phyloP scores from a whole-genome alignment of 2,888 invertebrate species.

The Aphodius sticticus region DNA sequence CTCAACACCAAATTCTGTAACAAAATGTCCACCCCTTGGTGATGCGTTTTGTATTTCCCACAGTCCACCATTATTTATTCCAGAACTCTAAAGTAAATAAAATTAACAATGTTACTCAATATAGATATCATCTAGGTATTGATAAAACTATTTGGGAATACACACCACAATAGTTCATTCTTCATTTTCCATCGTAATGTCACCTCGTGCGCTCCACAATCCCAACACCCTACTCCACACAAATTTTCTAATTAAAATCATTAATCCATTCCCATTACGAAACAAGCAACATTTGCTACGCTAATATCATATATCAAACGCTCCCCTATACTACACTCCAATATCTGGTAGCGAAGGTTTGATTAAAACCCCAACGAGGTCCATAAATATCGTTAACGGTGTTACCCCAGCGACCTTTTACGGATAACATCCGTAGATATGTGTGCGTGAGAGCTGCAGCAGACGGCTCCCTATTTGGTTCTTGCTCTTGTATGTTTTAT shows the following conservation, averaged over 20 bases:
- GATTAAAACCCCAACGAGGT: not conserved
- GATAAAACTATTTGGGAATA: no score
- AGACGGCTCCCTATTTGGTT: not conserved
- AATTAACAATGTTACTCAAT: no score
- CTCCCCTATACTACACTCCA: not conserved
- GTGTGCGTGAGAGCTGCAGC: not conserved
- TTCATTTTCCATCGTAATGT: no score
- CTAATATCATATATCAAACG: not conserved
- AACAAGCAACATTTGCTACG: not conserved
- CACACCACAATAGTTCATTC: no score
- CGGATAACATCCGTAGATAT: not conserved
- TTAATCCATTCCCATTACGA: not conserved
- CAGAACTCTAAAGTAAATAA: no score
- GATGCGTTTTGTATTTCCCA: no score
- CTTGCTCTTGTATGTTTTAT: not conserved
- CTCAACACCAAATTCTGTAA: no score
- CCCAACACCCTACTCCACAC: not conserved
- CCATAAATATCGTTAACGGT: not conserved
- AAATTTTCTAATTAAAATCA: not conserved
- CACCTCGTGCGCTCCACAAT: no score
- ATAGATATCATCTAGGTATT: no score
- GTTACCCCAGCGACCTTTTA: not conserved
- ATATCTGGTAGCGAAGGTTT: conserved; percentile 4
- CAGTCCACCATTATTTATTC: no score
- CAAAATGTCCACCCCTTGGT: no score